A percentile compares a stretch with the other conserved stretches of the same genome.
Conservation (phyloP, 2,113 vertebrate genomes). For the Accipiter cooperii region DNA sequence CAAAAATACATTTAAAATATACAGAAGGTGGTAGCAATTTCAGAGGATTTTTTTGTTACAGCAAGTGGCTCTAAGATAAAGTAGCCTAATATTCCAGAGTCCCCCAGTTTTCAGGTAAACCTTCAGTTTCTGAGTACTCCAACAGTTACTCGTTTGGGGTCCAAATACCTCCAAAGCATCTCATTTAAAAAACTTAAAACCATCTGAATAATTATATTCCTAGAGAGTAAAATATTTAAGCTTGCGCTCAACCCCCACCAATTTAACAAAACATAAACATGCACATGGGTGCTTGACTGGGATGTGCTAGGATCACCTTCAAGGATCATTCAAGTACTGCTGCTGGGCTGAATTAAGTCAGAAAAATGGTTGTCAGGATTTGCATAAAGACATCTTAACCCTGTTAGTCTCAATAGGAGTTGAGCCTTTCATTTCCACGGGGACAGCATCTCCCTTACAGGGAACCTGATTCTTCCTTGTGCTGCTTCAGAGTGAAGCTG, state of each 20-base stretch:
- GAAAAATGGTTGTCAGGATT: background rate
- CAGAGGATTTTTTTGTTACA: background rate
- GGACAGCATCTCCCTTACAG: background rate
- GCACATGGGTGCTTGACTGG: background rate
- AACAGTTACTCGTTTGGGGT: background rate
- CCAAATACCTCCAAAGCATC: background rate
- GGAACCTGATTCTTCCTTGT: background rate
- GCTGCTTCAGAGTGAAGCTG: background rate
- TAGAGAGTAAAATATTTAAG: background rate
- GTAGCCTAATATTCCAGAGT: background rate
- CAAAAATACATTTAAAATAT: background rate
- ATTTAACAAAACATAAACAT: background rate
- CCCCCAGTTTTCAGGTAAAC: background rate
- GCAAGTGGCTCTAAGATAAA: background rate
- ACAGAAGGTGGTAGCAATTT: background rate
- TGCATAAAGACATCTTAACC: background rate
- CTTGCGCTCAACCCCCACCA: background rate
- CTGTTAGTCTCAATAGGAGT: background rate
- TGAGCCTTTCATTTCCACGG: background rate
- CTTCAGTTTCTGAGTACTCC: background rate
- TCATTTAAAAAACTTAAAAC: background rate
- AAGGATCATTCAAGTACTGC: background rate
- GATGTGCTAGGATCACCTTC: background rate
- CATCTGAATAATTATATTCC: background rate
- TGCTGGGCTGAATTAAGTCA: background rate